These are phyloP conservation scores for Brachypalpus laphriformis DNA, from an alignment of 2,888 invertebrate species.

Conservation along the genomic window DNA sequence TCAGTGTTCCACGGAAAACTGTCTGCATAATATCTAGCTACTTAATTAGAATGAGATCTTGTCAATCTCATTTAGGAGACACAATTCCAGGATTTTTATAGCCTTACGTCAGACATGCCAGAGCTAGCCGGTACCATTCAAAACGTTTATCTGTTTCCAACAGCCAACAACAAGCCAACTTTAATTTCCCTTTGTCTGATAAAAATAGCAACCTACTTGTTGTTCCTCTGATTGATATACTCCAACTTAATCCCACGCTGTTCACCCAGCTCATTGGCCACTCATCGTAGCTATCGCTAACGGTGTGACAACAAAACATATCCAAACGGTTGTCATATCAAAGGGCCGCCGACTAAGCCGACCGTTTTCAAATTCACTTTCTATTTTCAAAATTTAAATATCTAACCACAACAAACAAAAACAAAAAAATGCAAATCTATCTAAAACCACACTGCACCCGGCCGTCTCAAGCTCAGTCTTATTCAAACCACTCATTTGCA, in stretches of 20 bases:
- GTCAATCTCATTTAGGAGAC: too few relatives aligned
- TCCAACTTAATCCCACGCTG: slow-evolving; percentile 41
- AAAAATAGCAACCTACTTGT: slow-evolving; percentile 11
- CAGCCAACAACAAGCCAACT: slow-evolving; percentile 1
- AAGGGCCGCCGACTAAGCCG: slow-evolving; percentile 5
- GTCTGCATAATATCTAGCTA: too few relatives aligned
- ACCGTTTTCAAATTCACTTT: slow-evolving; percentile 8
- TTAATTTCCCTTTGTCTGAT: slow-evolving; percentile 40
- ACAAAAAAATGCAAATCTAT: slow-evolving; percentile 10
- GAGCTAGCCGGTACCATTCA: not conserved
- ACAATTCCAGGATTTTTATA: too few relatives aligned
- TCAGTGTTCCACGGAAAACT: too few relatives aligned
- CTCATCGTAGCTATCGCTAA: not conserved
- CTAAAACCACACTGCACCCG: slow-evolving; percentile 16
- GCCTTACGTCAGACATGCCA: not conserved
- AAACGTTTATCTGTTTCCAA: slow-evolving; percentile 1
- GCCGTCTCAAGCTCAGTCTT: not conserved
- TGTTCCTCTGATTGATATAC: slow-evolving; percentile 41
- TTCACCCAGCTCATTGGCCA: slow-evolving; percentile 17
- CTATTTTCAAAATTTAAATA: slow-evolving; percentile 31
- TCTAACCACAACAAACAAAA: not conserved
- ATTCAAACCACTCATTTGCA: slow-evolving; percentile 21
- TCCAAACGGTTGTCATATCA: slow-evolving; percentile 18
- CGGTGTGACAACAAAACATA: not conserved
- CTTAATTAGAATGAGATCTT: too few relatives aligned